Conservation (phyloP, 23 tunicate genomes). For the Styela clava region DNA sequence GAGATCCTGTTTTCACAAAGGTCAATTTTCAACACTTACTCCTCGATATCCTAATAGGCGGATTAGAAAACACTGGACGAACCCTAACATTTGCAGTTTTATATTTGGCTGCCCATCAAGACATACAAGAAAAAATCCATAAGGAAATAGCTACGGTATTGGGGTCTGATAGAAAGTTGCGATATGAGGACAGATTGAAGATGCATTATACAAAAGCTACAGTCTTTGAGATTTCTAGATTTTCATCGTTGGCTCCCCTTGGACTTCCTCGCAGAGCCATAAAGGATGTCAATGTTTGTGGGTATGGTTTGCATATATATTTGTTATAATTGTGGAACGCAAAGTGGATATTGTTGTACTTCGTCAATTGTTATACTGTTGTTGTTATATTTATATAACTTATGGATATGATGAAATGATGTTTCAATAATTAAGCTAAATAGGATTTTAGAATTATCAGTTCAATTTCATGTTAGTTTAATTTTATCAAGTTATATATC, state of each 20-base stretch:
- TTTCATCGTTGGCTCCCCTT: neutral
- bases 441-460: too few species aligned
- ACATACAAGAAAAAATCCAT: neutral
- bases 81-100: neutral
- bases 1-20: neutral
- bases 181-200: neutral
- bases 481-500: too few species aligned
- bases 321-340: too few species aligned
- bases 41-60: neutral
- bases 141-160: neutral
- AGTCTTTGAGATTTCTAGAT: neutral
- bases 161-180: neutral
- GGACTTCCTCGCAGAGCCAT: neutral
- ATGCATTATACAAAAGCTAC: neutral
- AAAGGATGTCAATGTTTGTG: neutral
- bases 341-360: too few species aligned
- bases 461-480: too few species aligned
- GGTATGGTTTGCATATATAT: too few species aligned
- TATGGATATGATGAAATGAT: too few species aligned
- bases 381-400: too few species aligned
- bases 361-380: too few species aligned
- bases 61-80: neutral
- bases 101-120: constrained; percentile 1
- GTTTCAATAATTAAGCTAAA: too few species aligned
- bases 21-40: neutral